phyloP scores from a whole-genome alignment of 2,888 invertebrate genomes.

The Phengaris alcon region DNA sequence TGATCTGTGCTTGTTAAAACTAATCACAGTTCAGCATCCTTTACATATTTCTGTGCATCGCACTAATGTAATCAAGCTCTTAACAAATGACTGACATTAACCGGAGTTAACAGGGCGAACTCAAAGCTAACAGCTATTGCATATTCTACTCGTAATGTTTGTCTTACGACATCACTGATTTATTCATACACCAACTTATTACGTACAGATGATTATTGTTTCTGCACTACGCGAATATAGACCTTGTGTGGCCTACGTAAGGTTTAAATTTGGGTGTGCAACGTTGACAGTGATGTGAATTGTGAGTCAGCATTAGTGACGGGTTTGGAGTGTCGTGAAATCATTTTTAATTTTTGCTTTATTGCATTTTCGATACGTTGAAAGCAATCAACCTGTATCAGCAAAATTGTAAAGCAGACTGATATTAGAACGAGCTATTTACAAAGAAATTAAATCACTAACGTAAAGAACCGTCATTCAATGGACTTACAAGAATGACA shows the following conservation, averaged over 20 bases:
- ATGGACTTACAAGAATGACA: too few species aligned
- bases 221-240: conserved; percentile 40
- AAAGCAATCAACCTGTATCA: background rate
- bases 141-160: conserved; percentile 58
- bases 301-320: conserved; percentile 16
- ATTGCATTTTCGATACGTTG: background rate
- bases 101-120: background rate
- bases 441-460: too few species aligned
- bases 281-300: conserved; percentile 49
- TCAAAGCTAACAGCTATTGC: conserved; percentile 31
- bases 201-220: conserved; percentile 50
- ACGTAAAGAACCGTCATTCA: too few species aligned
- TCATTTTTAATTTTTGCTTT: background rate
- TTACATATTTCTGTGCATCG: too few species aligned
- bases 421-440: too few species aligned
- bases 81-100: conserved; percentile 5
- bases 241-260: conserved; percentile 45
- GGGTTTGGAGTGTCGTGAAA: background rate
- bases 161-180: conserved; percentile 59
- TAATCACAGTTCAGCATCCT: too few species aligned
- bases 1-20: too few species aligned
- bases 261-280: conserved; percentile 36
- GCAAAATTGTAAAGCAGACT: background rate
- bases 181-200: conserved; percentile 66
- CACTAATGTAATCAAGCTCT: background rate